These are phyloP conservation scores for Laspeyria flexula DNA, from an alignment of 2,888 invertebrate genomes.

Conservation along the genomic window DNA sequence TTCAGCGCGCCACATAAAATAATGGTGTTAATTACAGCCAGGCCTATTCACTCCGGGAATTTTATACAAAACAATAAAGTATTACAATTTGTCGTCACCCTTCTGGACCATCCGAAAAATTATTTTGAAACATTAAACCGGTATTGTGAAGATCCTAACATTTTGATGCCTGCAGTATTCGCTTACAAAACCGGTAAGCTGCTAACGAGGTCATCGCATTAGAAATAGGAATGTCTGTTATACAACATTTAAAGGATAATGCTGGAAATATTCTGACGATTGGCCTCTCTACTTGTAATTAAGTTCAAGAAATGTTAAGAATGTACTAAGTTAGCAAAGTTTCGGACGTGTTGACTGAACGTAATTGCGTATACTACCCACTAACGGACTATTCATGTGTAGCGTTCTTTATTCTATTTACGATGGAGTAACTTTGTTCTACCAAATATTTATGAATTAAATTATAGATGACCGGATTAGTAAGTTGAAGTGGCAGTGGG, in stretches of 20 bases:
- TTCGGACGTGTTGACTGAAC: neutral
- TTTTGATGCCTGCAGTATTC: neutral
- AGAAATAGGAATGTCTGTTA: constrained; percentile 11
- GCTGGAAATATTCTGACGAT: constrained; percentile 10
- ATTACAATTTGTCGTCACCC: neutral
- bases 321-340: constrained; percentile 9
- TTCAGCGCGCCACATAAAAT: too few species aligned
- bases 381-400: neutral
- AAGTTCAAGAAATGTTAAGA: constrained; percentile 8
- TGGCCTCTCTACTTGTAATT: constrained; percentile 12
- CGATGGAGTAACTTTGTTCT: too few species aligned
- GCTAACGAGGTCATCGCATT: constrained; percentile 10
- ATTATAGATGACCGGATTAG: too few species aligned
- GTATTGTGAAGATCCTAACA: neutral
- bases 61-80: neutral
- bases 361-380: neutral
- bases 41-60: too few species aligned
- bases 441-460: too few species aligned
- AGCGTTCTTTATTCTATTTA: too few species aligned
- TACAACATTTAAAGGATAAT: constrained; percentile 18
- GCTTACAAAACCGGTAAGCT: constrained; percentile 14
- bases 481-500: too few species aligned
- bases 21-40: too few species aligned
- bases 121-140: neutral
- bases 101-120: neutral